Evolutionary conservation across 2,888 invertebrate genomes (phyloP), one percentile per base, ranked within the genome.

Genomic region (Leucania comma): DNA sequence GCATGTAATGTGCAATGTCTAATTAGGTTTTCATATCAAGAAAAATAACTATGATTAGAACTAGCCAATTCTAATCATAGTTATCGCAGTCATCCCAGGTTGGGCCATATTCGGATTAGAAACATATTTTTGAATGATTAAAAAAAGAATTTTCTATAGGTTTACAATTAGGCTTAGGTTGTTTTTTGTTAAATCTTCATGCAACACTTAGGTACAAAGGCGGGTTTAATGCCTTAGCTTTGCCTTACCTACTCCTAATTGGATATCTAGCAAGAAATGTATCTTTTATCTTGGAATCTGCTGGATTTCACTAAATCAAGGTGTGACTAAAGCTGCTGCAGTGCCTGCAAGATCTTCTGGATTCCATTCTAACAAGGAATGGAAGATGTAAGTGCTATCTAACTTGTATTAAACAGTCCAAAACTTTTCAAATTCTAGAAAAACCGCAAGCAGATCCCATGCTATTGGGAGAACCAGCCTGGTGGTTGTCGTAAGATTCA

Each of bases 391-490:
- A 77, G 53, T 62, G 1, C 42, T 66, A 14, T 65, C 32, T 3
- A n/a, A 46, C 46, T 38, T 42, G 2, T 72, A 67, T 56, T 72
- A 73, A 71, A 20, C 10, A 12, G 24, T 50, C 4, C 2, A 66
- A 48, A 61, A 26, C 38, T 68, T 72, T 48, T 72, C 17, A 72
- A 20, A 76, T 88, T 96, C 9, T 92, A 98, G 98, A 98, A 98
- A 97, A 98, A 98, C 92, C 97, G 98, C 80, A 97, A 97, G 93
- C 97, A 97, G 81, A 98, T 98, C 88, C 98, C 98, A 1, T 98
- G 98, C 93, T 98, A 98, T 92, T 98, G 98, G 98, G 98, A 98
- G 94, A 97, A 96, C 81, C 98, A 98, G 93, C 98, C 98, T 0
- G 97, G 97, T 14, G 98, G 98, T 2, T 98, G 98, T 91, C 97